A percentile compares a stretch with the other conserved stretches of the same genome.
phyloP scores from a whole-genome alignment of 2,797 vertebrate species.

The Anas acuta region DNA sequence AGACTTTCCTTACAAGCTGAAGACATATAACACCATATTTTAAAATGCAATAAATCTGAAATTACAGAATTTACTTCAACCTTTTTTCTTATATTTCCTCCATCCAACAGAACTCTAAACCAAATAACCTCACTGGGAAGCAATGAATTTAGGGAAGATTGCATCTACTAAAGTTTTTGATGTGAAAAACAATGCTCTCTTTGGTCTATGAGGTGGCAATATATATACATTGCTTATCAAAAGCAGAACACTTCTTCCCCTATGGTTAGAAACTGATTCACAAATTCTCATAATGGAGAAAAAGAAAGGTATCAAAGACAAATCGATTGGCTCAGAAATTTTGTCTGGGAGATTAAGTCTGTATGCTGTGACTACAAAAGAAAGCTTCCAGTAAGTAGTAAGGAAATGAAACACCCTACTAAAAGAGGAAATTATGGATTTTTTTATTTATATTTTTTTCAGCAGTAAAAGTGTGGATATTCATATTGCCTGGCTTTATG shows the following conservation, averaged over 20 bases:
- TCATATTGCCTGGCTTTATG: background rate
- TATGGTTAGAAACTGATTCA: background rate
- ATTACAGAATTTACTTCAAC: background rate
- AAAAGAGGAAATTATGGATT: background rate
- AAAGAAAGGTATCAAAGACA: background rate
- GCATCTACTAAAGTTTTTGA: background rate
- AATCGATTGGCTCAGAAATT: background rate
- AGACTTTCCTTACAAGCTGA: background rate
- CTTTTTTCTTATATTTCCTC: background rate
- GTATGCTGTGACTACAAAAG: background rate
- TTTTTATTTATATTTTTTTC: background rate
- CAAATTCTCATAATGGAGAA: background rate
- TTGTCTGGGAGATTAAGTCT: background rate
- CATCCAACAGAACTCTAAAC: background rate
- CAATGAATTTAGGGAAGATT: background rate
- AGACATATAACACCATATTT: background rate
- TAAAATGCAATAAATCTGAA: background rate
- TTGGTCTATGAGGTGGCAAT: too few species aligned
- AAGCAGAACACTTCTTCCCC: background rate
- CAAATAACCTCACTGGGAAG: background rate
- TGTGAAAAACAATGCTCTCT: background rate
- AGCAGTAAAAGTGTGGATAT: background rate
- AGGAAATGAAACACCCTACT: background rate
- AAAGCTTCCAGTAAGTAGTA: background rate
- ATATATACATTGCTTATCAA: background rate